Conservation (phyloP, 2,888 invertebrate species). For the Macrosiphum euphorbiae region DNA sequence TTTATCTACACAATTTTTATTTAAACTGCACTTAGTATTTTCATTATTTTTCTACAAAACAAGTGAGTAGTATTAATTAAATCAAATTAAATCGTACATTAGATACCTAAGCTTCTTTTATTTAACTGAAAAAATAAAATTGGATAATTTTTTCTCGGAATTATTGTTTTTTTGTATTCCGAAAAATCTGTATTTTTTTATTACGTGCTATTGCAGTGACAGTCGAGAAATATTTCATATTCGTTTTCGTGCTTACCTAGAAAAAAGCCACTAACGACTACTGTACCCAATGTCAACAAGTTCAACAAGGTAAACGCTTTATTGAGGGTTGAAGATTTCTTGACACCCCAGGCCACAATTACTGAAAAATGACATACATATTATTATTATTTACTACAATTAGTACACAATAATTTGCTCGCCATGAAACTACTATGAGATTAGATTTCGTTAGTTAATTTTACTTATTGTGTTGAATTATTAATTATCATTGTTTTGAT, state of each 20-base stretch:
- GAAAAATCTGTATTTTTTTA: not conserved
- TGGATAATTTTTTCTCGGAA: not conserved
- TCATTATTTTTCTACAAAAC: not conserved
- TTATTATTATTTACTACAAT: not conserved
- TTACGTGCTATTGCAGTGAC: not conserved
- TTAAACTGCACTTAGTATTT: not conserved
- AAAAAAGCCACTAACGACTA: conserved; percentile 75
- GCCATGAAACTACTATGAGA: not conserved
- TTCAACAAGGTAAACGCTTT: conserved; percentile 92
- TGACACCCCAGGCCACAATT: conserved; percentile 80
- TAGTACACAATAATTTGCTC: not conserved
- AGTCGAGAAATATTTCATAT: not conserved
- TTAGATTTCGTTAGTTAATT: not conserved
- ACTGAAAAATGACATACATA: conserved; percentile 68
- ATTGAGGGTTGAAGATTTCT: conserved; percentile 87
- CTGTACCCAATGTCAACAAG: conserved; percentile 83
- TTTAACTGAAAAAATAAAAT: not conserved
- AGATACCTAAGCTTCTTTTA: not conserved
- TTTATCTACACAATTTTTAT: not conserved
- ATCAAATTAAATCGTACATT: no score
- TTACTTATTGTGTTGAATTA: not conserved
- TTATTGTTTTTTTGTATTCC: no score
- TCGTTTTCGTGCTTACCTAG: not conserved
- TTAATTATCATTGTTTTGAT: not conserved
- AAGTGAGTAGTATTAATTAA: not conserved